Base-by-base conservation (phyloP, 2,113 vertebrate genomes). In the Triplophysa dalaica region DNA sequence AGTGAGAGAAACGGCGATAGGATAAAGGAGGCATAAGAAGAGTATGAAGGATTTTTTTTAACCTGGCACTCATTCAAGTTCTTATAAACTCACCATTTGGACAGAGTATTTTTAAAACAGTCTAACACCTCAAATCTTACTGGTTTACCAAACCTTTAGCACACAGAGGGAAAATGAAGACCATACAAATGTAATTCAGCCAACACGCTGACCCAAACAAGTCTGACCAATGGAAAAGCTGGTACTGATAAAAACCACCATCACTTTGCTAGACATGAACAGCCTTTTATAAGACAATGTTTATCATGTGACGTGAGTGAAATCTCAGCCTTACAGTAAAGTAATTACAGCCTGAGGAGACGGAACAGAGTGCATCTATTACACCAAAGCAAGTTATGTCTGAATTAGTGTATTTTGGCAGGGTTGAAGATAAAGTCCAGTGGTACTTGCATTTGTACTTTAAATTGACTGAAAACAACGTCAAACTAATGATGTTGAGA, bases 61-160 rank as follows among this genome's bases (percentile, higher is more conserved):
- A 64, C 62, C 62, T 77, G 75, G 75, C 43, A 65, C 45, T 52
- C 26, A 54, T 65, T 65, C 62, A 77, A 65, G 45, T 85, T 19
- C 24, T 65, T 50, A 64, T 77, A 65, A 65, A 77, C 62, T 52
- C 62, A 75, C 48, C 41, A 75, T 77, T 75, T 41, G 21, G 41
- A 63, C 38, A 50, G 60, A 75, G 60, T 63, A 63, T 75, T 63
- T 76, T 76, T 76, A 76, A 76, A 75, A 33, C 74, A 48, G 60
- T 77, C 62, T 77, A 54, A 77, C 62, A 65, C 45, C 62, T 38
- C 62, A 54, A 33, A 52, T 11, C n/a, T 4, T 62, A 50, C 61
- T 33, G 43, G n/a, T 77, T 75, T 24, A 45, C 22, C 43, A 63
- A 75, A 50, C 22, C 24, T 19, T 63, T 50, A 63, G 22, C 41